Conservation (phyloP, 2,797 vertebrate species). For the Vultur gryphus region DNA sequence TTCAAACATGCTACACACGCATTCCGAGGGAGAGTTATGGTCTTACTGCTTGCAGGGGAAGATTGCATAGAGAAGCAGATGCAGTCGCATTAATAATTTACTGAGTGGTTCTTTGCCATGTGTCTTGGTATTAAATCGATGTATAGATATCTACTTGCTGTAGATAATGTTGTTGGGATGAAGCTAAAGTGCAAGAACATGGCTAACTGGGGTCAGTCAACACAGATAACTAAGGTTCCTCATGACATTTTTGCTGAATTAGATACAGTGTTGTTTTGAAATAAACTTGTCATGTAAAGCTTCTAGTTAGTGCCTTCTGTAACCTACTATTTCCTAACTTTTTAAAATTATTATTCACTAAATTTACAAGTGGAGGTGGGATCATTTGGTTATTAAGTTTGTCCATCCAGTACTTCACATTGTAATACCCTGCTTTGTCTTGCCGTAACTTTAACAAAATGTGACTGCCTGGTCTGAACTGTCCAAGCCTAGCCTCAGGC, state of each 20-base stretch:
- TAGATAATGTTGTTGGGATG: neutral
- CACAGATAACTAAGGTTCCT: neutral
- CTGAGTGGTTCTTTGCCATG: neutral
- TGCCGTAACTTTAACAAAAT: conserved; percentile 21
- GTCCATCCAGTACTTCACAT: neutral
- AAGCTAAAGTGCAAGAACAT: neutral
- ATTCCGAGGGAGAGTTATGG: neutral
- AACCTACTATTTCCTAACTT: neutral
- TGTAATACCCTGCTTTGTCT: neutral
- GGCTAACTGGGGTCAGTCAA: neutral
- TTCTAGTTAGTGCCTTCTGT: neutral
- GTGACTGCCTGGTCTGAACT: neutral
- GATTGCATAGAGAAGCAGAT: neutral
- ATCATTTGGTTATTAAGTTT: neutral
- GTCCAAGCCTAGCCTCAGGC: neutral
- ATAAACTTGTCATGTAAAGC: neutral
- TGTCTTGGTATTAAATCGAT: neutral
- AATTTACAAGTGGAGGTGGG: neutral
- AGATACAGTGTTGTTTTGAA: neutral
- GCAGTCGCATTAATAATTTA: neutral
- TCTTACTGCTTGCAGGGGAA: neutral
- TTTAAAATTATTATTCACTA: neutral
- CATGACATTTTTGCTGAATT: neutral
- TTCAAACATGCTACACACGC: neutral
- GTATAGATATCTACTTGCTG: neutral